These are phyloP conservation scores for Eucera pruinosa DNA, from an alignment of 2,888 invertebrate species.

Conservation along the genomic window DNA sequence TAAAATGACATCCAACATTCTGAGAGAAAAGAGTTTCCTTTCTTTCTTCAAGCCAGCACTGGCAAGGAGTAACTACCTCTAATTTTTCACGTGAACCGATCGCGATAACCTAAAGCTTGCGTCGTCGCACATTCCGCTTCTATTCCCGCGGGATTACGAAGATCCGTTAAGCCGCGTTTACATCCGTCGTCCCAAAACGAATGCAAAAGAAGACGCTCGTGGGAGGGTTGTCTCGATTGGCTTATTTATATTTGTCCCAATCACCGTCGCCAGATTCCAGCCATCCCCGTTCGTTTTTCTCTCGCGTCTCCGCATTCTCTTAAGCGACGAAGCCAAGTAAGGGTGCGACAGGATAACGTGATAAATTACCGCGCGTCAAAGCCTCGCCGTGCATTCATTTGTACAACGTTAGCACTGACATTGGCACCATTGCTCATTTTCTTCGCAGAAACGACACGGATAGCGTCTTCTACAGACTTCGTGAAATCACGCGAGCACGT, in stretches of 20 bases:
- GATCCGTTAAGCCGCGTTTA: constrained; percentile 80
- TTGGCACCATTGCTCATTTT: constrained; percentile 82
- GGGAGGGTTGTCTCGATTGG: constrained; percentile 71
- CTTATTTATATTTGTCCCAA: constrained; percentile 83
- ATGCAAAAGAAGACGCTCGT: constrained; percentile 49
- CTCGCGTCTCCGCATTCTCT: constrained; percentile 39
- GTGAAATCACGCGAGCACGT: constrained; percentile 26
- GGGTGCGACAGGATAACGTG: constrained; percentile 75
- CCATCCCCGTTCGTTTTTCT: constrained; percentile 33
- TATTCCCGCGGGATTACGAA: constrained; percentile 80
- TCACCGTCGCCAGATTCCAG: constrained; percentile 71
- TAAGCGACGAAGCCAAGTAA: constrained; percentile 46
- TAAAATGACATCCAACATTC: not conserved
- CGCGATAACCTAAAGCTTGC: constrained; percentile 74
- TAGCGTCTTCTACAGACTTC: constrained; percentile 47
- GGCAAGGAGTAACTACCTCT: constrained; percentile 73
- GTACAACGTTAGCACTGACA: constrained; percentile 83
- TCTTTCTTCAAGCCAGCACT: not conserved
- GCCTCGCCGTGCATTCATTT: constrained; percentile 83
- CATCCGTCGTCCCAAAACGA: constrained; percentile 69
- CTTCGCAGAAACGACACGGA: constrained; percentile 41
- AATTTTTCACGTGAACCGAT: constrained; percentile 78
- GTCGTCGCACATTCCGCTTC: constrained; percentile 73
- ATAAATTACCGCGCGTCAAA: constrained; percentile 83
- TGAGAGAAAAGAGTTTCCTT: not conserved